Percentiles rank a stretch among this genome's conserved stretches.
These are phyloP conservation scores for Cottus gobio DNA, from an alignment of 2,113 vertebrate genomes.

Conservation along the genomic window DNA sequence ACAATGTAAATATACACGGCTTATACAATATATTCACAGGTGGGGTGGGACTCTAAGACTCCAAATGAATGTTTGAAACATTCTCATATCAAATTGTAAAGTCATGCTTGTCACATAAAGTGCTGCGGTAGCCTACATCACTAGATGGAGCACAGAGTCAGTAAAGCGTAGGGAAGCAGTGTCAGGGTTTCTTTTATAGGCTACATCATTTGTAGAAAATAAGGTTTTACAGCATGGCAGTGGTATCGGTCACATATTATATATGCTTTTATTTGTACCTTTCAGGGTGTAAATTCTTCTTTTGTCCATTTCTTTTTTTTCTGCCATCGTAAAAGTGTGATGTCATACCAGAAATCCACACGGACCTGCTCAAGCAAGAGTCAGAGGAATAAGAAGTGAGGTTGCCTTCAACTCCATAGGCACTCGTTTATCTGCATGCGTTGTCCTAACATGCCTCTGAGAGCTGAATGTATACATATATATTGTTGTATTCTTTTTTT, in stretches of 20 bases:
- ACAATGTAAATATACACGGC: slow-evolving; percentile 64
- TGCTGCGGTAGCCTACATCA: slow-evolving; percentile 53
- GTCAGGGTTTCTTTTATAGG: slow-evolving; percentile 26
- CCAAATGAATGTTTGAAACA: slow-evolving; percentile 37
- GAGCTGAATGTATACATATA: slow-evolving; percentile 35
- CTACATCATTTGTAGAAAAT: slow-evolving; percentile 60
- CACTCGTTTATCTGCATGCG: slow-evolving; percentile 75
- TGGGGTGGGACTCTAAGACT: slow-evolving; percentile 56
- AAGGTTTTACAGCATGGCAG: slow-evolving; percentile 67
- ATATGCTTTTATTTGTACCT: slow-evolving; percentile 37
- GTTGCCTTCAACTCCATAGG: slow-evolving; percentile 69
- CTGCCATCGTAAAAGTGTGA: slow-evolving; percentile 47
- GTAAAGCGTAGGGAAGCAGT: slow-evolving; percentile 48
- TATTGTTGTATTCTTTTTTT: neutral
- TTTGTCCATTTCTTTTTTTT: neutral
- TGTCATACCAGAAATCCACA: slow-evolving; percentile 40
- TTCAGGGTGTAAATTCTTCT: slow-evolving; percentile 21
- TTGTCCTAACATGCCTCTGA: slow-evolving; percentile 70
- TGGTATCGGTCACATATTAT: slow-evolving; percentile 61
- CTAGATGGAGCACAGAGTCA: slow-evolving; percentile 63
- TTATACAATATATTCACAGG: slow-evolving; percentile 63
- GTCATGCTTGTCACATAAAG: slow-evolving; percentile 72
- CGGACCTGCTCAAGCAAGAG: slow-evolving; percentile 41
- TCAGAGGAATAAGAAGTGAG: slow-evolving; percentile 58
- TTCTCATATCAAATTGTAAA: slow-evolving; percentile 56